A percentile compares a stretch with the other conserved stretches of the same genome.
phyloP scores from a whole-genome alignment of 2,888 invertebrate genomes.

The Sacculina carcini region DNA sequence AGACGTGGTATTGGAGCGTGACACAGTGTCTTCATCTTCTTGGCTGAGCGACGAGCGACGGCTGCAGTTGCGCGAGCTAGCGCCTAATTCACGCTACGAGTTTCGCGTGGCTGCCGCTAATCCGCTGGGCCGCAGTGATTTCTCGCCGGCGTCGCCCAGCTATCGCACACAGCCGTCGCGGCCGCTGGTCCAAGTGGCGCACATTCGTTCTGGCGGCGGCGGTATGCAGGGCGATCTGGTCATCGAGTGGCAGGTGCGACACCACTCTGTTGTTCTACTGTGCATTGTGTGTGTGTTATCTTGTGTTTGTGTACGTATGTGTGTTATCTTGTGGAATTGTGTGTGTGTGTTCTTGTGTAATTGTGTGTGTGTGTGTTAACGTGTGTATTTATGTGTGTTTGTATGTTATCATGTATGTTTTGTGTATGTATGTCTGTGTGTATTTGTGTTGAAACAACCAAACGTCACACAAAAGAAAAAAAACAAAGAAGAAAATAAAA shows the following conservation, averaged over 20 bases:
- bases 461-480: too few relatives aligned
- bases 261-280: constrained; percentile 13
- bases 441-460: too few relatives aligned
- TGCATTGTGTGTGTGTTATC: background rate
- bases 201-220: constrained; percentile 65
- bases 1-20: constrained; percentile 8
- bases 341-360: too few relatives aligned
- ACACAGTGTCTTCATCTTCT: constrained; percentile 15
- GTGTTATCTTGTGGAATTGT: too few relatives aligned
- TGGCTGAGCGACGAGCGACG: constrained; percentile 21
- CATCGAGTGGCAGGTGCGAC: constrained; percentile 56
- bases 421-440: too few relatives aligned
- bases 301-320: too few relatives aligned
- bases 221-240: constrained; percentile 84
- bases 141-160: constrained; percentile 13
- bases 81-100: constrained; percentile 70
- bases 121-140: constrained; percentile 20
- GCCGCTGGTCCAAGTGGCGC: constrained; percentile 46
- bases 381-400: too few relatives aligned
- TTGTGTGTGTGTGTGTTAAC: too few relatives aligned
- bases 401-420: too few relatives aligned
- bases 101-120: constrained; percentile 74
- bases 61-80: constrained; percentile 37
- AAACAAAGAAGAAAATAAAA: too few relatives aligned
- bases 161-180: constrained; percentile 54